These are phyloP conservation scores for Acrocera orbiculus DNA, from an alignment of 2,888 invertebrate species.

Conservation along the genomic window DNA sequence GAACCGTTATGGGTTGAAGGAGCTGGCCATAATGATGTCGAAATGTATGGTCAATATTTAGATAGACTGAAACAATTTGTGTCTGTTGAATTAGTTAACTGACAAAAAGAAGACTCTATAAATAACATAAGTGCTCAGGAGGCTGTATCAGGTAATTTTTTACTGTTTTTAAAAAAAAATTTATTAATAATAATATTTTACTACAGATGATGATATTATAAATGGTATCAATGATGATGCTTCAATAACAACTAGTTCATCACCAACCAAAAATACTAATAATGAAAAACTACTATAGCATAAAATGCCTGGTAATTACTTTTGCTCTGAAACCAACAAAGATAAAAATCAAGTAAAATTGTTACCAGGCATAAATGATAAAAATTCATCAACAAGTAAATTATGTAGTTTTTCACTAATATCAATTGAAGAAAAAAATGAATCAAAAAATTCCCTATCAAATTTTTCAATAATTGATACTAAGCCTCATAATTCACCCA, in stretches of 20 bases:
- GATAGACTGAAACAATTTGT: slow-evolving; percentile 88
- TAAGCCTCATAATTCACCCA: slow-evolving; percentile 4
- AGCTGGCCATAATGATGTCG: slow-evolving; percentile 91
- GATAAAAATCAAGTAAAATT: not conserved
- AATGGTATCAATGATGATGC: slow-evolving; percentile 9
- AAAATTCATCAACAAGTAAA: not conserved
- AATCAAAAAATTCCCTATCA: not conserved
- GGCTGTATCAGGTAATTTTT: slow-evolving; percentile 13
- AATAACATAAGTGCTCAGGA: slow-evolving; percentile 13
- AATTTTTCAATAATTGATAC: slow-evolving; percentile 6
- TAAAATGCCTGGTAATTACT: slow-evolving; percentile 7
- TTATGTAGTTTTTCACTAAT: not conserved
- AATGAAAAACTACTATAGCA: slow-evolving; percentile 13
- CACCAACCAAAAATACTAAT: slow-evolving; percentile 12
- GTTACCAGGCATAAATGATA: not conserved
- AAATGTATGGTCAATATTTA: slow-evolving; percentile 81
- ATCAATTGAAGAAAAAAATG: not conserved
- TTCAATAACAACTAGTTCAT: slow-evolving; percentile 12
- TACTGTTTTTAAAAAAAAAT: too few relatives aligned
- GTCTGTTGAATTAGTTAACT: slow-evolving; percentile 71
- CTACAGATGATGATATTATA: slow-evolving; percentile 10
- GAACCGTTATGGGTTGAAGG: slow-evolving; percentile 93
- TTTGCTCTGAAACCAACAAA: slow-evolving; percentile 3
- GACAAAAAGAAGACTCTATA: slow-evolving; percentile 40
- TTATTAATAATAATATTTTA: not conserved